Evolutionary conservation across 2,888 invertebrate genomes (phyloP), one percentile per base, ranked within the genome.

Genomic region (Thereva nobilitata): DNA sequence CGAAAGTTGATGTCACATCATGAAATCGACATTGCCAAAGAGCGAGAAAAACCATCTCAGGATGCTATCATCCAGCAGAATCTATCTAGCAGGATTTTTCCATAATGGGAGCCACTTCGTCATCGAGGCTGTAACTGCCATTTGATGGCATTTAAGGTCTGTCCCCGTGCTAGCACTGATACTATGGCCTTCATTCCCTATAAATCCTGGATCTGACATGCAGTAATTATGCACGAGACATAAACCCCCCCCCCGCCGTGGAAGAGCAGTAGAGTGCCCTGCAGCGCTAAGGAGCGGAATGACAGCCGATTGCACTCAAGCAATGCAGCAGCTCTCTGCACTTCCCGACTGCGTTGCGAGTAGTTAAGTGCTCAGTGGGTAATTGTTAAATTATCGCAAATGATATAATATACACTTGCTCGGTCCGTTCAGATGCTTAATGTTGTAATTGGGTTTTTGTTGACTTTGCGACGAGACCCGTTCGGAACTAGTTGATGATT

Each of bases 361-460:
- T 23, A 23, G 23, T 23, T 23, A 23, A 23, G 23, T 23, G 12
- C 55, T 23, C 9, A 40, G 9, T 34, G 35, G 34, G 57, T 57
- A 57, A 57, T 57, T 57, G 57, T 57, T 57, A 57, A 57, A 57
- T 57, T 57, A 57, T 59, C 38, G 37, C 49, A 59, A 59, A 49
- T 59, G 41, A 59, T 49, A 59, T 59, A 59, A 59, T 59, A 45
- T 38, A 35, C 10, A 23, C 34, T 59, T 35, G 49, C 45, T 59
- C 8, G 10, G 3, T 37, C 40, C 7, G 47, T 23, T 2, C 23
- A 1, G 23, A 23, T 23, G 37, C 59, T 59, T 47, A 59, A 47
- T 38, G 10, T 10, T 12, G 47, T n/a, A 59, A 49, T 59, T 47
- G 49, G 5, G 38, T 47, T 59, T 49, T 59, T 59, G 49, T 47